These are phyloP conservation scores for Phoxinus phoxinus DNA, from an alignment of 2,113 vertebrate species.

Conservation along the genomic window DNA sequence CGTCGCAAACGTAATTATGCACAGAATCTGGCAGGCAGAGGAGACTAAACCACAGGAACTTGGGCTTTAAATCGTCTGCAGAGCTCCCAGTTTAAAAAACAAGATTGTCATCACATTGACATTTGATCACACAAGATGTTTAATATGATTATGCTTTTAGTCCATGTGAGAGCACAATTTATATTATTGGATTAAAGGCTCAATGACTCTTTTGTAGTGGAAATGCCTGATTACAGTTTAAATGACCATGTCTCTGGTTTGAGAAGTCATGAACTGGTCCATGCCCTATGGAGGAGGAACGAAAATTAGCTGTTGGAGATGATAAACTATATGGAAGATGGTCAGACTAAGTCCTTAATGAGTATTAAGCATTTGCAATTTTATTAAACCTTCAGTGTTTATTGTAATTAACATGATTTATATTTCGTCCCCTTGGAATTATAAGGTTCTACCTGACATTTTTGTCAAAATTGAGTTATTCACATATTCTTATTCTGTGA, in stretches of 20 bases:
- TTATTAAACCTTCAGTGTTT: not conserved
- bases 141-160: conserved; percentile 52
- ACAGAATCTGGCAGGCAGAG: not conserved
- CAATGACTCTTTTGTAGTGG: conserved; percentile 50
- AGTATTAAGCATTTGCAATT: not conserved
- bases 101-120: conserved; percentile 47
- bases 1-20: not conserved
- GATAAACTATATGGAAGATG: not conserved
- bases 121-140: conserved; percentile 48
- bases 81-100: conserved; percentile 16
- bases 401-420: not conserved
- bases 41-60: conserved; percentile 15
- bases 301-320: not conserved
- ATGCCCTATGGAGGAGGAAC: not conserved
- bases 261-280: conserved; percentile 30
- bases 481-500: too few relatives aligned
- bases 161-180: conserved; percentile 52
- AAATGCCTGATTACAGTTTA: conserved; percentile 53
- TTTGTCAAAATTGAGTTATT: too few relatives aligned
- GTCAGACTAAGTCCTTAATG: not conserved
- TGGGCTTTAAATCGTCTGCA: conserved; percentile 13
- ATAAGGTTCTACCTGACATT: too few relatives aligned
- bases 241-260: conserved; percentile 34
- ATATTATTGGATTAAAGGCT: conserved; percentile 54
- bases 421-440: too few relatives aligned